phyloP scores from a whole-genome alignment of 2,797 vertebrate species.

The Rhadinocentrus ornatus region DNA sequence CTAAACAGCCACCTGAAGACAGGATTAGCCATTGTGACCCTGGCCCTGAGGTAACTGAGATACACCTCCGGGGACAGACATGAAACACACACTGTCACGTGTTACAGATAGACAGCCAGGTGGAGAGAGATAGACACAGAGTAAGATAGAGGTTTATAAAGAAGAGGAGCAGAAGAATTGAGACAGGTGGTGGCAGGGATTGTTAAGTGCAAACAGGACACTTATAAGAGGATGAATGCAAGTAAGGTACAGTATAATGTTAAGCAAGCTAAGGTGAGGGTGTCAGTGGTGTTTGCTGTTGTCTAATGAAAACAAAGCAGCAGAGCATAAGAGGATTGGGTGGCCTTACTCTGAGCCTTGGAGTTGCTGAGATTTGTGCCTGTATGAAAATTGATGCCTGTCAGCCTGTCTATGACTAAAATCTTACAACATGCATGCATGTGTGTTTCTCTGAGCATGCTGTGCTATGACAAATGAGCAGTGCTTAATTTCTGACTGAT shows the following conservation, averaged over 20 bases:
- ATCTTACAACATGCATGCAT: slow-evolving; percentile 87
- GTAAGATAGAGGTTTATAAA: slow-evolving; percentile 39
- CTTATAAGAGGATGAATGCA: slow-evolving; percentile 77
- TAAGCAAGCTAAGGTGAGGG: slow-evolving; percentile 62
- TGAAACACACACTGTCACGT: slow-evolving; percentile 78
- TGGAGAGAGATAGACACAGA: slow-evolving; percentile 44
- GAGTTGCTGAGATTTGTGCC: slow-evolving; percentile 90
- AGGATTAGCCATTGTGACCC: slow-evolving; percentile 82
- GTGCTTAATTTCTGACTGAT: slow-evolving; percentile 97
- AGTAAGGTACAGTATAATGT: slow-evolving; percentile 65
- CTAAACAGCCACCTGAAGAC: slow-evolving; percentile 86
- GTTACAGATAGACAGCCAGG: slow-evolving; percentile 57
- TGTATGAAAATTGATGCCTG: slow-evolving; percentile 93
- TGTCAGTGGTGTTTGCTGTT: slow-evolving; percentile 69
- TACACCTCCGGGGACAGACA: slow-evolving; percentile 77
- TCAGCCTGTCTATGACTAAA: slow-evolving; percentile 92
- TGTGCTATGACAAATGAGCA: slow-evolving; percentile 96
- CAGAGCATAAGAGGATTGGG: slow-evolving; percentile 86
- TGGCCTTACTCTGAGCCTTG: slow-evolving; percentile 82
- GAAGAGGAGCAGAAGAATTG: slow-evolving; percentile 25
- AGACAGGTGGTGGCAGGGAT: slow-evolving; percentile 62
- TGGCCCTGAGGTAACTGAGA: slow-evolving; percentile 82
- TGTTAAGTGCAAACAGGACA: slow-evolving; percentile 71
- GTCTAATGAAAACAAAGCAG: slow-evolving; percentile 82
- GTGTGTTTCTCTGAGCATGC: slow-evolving; percentile 72